Evolutionary conservation across 2,797 vertebrate species (phyloP).

Genomic region (Myotis findleyi): DNA sequence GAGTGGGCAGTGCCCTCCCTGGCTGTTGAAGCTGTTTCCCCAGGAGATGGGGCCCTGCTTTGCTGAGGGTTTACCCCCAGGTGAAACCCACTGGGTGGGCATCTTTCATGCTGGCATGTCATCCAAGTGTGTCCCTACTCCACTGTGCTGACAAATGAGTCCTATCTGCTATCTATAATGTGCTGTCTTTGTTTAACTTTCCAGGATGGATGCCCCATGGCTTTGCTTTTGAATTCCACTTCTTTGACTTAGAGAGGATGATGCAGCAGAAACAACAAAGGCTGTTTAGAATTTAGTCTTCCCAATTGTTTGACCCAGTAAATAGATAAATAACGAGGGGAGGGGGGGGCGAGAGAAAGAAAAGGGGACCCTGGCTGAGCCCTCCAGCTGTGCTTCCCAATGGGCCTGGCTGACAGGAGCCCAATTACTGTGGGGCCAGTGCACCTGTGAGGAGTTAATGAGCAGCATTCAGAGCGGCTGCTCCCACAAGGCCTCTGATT

Average conservation of each 20-base stretch:
- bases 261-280: slow-evolving; percentile 35
- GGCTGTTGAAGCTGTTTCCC: neutral
- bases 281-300: slow-evolving; percentile 28
- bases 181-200: slow-evolving; percentile 1
- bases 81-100: neutral
- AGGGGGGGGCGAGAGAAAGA: neutral
- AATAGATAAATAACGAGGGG: slow-evolving; percentile 20
- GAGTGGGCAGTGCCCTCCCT: neutral
- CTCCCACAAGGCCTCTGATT: slow-evolving; percentile 80
- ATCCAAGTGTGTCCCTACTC: neutral
- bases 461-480: slow-evolving; percentile 72
- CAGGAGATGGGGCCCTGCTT: fast-evolving
- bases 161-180: neutral
- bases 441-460: slow-evolving; percentile 88
- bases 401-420: slow-evolving; percentile 36
- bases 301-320: slow-evolving; percentile 12
- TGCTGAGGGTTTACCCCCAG: neutral
- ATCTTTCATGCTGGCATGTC: neutral
- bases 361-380: neutral
- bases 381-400: slow-evolving; percentile 33
- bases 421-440: slow-evolving; percentile 78
- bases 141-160: neutral
- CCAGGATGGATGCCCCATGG: neutral
- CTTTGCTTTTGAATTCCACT: slow-evolving; percentile 53
- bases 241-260: slow-evolving; percentile 34